phyloP scores from a whole-genome alignment of 2,888 invertebrate genomes.

The Odontocolon sp. region DNA sequence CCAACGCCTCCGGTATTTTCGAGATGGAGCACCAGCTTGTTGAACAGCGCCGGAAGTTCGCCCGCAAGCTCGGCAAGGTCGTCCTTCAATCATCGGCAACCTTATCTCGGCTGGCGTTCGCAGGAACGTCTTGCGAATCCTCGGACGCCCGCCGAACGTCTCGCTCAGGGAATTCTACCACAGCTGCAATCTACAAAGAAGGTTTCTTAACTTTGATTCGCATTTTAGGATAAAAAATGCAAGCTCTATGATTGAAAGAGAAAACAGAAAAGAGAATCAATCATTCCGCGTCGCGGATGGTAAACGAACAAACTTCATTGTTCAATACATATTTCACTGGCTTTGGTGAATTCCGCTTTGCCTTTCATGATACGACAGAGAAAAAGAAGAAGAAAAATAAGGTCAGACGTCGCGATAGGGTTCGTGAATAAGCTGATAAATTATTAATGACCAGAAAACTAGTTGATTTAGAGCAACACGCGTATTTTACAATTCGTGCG shows the following conservation, averaged over 20 bases:
- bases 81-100: slow-evolving; percentile 92
- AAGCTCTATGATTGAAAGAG: not conserved
- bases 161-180: slow-evolving; percentile 81
- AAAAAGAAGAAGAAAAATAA: slow-evolving; percentile 8
- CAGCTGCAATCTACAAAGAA: slow-evolving; percentile 79
- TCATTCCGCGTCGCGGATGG: not conserved
- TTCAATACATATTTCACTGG: not conserved
- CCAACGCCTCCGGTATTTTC: slow-evolving; percentile 81
- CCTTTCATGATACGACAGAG: not conserved
- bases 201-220: slow-evolving; percentile 63
- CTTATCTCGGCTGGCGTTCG: slow-evolving; percentile 94
- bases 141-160: slow-evolving; percentile 92
- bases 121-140: slow-evolving; percentile 91
- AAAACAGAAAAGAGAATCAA: not conserved
- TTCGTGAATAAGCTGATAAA: slow-evolving; percentile 49
- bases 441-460: slow-evolving; percentile 41
- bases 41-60: slow-evolving; percentile 83
- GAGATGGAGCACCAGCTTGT: slow-evolving; percentile 82
- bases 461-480: slow-evolving; percentile 34
- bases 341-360: slow-evolving; percentile 1
- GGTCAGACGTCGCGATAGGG: slow-evolving; percentile 38
- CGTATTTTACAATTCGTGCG: not conserved
- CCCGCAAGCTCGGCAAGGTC: slow-evolving; percentile 83
- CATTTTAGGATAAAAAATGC: not conserved
- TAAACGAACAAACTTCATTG: not conserved